Conservation (phyloP, 2,113 vertebrate species). For the Hippocampus barbouri region DNA sequence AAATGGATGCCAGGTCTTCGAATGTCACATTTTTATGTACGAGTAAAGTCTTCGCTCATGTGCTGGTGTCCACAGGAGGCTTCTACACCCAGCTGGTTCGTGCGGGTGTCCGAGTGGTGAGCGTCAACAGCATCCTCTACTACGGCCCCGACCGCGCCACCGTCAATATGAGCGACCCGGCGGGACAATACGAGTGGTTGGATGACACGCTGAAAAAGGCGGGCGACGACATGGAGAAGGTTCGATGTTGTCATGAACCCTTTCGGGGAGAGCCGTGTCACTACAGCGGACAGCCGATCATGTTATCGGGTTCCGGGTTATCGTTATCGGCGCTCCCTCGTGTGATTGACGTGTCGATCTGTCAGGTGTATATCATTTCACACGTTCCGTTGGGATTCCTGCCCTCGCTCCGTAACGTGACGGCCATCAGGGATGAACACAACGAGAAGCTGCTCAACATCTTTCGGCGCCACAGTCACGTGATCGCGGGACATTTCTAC, state of each 20-base stretch:
- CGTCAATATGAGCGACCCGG: conserved; percentile 81
- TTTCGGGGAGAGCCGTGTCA: too few relatives aligned
- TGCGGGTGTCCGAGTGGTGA: conserved; percentile 80
- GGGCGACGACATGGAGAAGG: conserved; percentile 48
- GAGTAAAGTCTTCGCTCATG: background rate
- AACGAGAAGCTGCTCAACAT: conserved; percentile 85
- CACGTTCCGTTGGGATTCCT: conserved; percentile 89
- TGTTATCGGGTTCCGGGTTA: too few relatives aligned
- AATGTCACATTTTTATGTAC: too few relatives aligned
- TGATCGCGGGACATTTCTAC: conserved; percentile 89
- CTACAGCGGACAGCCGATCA: too few relatives aligned
- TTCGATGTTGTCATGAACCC: background rate
- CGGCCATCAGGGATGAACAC: conserved; percentile 75
- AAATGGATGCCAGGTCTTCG: background rate
- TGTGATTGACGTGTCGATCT: background rate
- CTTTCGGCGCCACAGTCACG: conserved; percentile 78
- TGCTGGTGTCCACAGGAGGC: conserved; percentile 74
- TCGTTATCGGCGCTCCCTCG: too few relatives aligned
- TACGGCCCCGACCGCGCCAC: conserved; percentile 82
- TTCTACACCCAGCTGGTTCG: conserved; percentile 87
- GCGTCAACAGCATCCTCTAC: conserved; percentile 93
- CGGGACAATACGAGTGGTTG: conserved; percentile 57
- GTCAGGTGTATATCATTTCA: conserved; percentile 86
- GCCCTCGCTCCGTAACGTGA: conserved; percentile 68
- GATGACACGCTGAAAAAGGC: conserved; percentile 48